phyloP scores from a whole-genome alignment of 2,888 invertebrate species.

The Limnephilus rhombicus region DNA sequence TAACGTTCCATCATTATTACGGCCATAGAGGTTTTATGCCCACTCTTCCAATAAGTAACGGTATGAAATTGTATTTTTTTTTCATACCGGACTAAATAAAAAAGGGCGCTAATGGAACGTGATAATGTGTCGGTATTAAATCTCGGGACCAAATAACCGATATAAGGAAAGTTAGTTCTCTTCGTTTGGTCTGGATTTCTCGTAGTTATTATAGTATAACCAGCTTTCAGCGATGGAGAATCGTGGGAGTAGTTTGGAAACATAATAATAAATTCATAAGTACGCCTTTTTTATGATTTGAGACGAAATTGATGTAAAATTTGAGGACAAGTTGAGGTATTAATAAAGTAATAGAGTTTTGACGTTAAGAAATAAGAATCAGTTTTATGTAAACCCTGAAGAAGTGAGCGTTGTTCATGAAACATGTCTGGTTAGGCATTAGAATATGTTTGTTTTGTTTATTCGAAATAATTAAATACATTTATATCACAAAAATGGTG shows the following conservation, averaged over 20 bases:
- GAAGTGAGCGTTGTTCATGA: too few relatives aligned
- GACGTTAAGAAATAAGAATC: too few relatives aligned
- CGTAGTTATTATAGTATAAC: background rate
- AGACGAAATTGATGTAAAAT: background rate
- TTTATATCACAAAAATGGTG: too few relatives aligned
- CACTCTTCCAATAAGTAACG: constrained; percentile 27
- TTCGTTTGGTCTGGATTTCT: background rate
- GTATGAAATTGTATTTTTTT: constrained; percentile 10
- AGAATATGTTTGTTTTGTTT: too few relatives aligned
- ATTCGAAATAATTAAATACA: too few relatives aligned
- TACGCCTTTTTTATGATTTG: background rate
- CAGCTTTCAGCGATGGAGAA: background rate
- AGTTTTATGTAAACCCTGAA: too few relatives aligned
- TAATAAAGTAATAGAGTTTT: background rate
- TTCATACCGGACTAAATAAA: constrained; percentile 39
- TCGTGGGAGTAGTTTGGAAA: background rate
- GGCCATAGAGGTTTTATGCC: constrained; percentile 6
- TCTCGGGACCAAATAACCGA: constrained; percentile 40
- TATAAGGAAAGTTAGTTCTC: background rate
- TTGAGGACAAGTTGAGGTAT: background rate
- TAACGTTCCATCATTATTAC: constrained; percentile 10
- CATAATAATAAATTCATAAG: background rate
- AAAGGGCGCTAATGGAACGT: constrained; percentile 41
- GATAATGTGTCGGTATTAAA: constrained; percentile 47
- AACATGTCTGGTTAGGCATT: too few relatives aligned